Evolutionary conservation across 2,797 vertebrate species (phyloP), one percentile per base, ranked within the genome.

Genomic region (Sebastes elongatus): DNA sequence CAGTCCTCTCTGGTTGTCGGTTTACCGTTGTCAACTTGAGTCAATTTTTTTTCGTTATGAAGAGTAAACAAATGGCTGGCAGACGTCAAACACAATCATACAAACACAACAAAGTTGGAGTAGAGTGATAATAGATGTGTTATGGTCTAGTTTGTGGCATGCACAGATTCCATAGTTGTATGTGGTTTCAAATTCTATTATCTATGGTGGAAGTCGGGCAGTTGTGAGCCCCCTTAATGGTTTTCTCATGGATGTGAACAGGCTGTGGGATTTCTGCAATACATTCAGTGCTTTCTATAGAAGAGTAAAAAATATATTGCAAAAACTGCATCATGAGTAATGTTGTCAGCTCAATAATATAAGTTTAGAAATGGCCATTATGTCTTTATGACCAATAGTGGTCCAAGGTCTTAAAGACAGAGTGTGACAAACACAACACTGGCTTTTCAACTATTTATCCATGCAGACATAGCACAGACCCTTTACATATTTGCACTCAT

Each of bases 21-120:
- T 86, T 84, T 76, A 78, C 75, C 5, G 5, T n/a, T 84, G 77
- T 86, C 80, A 86, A 22, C 18, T 72, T 33, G n/a, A 76, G 70
- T 28, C n/a, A 33, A 25, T 86, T 74, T 20, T 78, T 78, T 78
- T 71, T 74, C 38, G 23, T 71, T 52, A 38, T 22, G 57, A 83
- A 61, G 64, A 61, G 35, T 71, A 85, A 71, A 92, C 63, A 90
- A 85, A 84, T 74, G 27, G 62, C 18, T 77, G 18, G 59, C 46
- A 85, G 63, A 80, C 77, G 32, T 80, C 77, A 88, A 82, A 80
- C 81, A 79, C 60, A 86, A 56, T 82, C 61, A 72, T 42, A 65
- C 20, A 63, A 22, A 72, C 49, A 78, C 30, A 82, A 33, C 69
- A 75, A 60, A 81, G 42, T 62, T 71, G 14, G 66, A 64, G 76